Base-by-base conservation (phyloP, 2,113 vertebrate species). In the Lipotes vexillifer region DNA sequence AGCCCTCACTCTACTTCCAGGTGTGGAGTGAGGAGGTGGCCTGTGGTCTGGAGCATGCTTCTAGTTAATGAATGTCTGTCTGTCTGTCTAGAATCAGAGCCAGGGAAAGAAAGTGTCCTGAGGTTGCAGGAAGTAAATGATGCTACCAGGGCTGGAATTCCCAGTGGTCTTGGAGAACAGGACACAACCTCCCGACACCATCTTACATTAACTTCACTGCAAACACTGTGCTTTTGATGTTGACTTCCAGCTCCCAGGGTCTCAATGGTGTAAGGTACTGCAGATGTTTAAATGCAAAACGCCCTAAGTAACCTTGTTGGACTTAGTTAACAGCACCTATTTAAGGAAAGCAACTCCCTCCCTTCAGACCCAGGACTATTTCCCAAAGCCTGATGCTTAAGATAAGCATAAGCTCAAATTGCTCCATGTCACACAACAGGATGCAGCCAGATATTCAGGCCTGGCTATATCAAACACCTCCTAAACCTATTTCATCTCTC, bases 321-420 rank as follows among this genome's bases (percentile, higher is more conserved):
- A 83, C 41, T 96, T 89, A 94, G 92, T 96, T 74, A 89, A 92
- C 86, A 77, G 8, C 20, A 87, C 14, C 59, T 90, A 71, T 81
- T 94, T 92, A 83, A 72, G 41, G 65, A 90, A 96, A 97, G 36
- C 23, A 87, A 65, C 12, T 31, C 18, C 4, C 17, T 90, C 29
- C 25, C 33, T 93, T 55, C 4, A 92, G 78, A 90, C 10, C 8
- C 17, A 65, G 52, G 6, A 65, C 59, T 81, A 75, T 75, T 90
- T 94, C 59, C 71, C 38, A 77, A 94, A 80, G 63, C 38, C 27
- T 87, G 57, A 95, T 89, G 46, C 20, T 55, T 90, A 66, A 90
- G 71, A 65, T 29, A 78, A 95, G 29, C 55, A 61, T 41, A 85
- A 93, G 74, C n/a, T 38, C 46, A 92, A 46, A 65, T 55, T 36